Evolutionary conservation across 2,113 vertebrate genomes (phyloP).

Genomic region (Entelurus aequoreus): DNA sequence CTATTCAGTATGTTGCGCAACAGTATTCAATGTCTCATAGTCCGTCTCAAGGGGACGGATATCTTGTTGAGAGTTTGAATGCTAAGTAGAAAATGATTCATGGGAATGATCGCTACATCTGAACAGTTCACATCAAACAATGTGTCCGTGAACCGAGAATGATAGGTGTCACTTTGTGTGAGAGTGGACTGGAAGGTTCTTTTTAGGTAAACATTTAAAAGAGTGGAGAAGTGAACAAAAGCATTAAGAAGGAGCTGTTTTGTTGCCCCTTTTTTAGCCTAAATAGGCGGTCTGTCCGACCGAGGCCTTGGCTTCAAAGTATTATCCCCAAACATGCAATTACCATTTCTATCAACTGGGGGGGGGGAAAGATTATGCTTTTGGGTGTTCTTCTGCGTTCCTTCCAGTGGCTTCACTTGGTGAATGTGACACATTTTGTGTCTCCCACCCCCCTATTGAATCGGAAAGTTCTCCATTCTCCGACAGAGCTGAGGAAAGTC

Average conservation of each 20-base stretch:
- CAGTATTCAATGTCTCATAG: constrained; percentile 32
- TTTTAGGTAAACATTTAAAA: constrained; percentile 79
- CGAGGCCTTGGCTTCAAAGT: constrained; percentile 81
- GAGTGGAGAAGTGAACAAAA: constrained; percentile 69
- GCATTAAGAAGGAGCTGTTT: constrained; percentile 74
- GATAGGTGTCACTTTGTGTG: constrained; percentile 71
- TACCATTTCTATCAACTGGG: constrained; percentile 97
- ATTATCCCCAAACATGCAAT: constrained; percentile 88
- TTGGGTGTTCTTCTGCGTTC: constrained; percentile 98
- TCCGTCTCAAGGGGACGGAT: constrained; percentile 61
- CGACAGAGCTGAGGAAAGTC: constrained; percentile 49
- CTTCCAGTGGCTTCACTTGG: constrained; percentile 99
- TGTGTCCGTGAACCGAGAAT: constrained; percentile 64
- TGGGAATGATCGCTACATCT: constrained; percentile 67
- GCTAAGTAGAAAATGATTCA: constrained; percentile 67
- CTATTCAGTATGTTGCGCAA: constrained; percentile 14
- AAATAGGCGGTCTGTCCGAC: constrained; percentile 75
- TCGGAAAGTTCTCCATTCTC: constrained; percentile 87
- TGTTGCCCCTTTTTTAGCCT: constrained; percentile 73
- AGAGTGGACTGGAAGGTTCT: constrained; percentile 75
- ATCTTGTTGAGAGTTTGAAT: constrained; percentile 59
- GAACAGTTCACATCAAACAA: constrained; percentile 57
- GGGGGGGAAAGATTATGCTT: constrained; percentile 90
- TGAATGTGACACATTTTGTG: constrained; percentile 99
- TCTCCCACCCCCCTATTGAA: constrained; percentile 92